Conservation (phyloP, 2,113 vertebrate species). For the Delphinapterus leucas region DNA sequence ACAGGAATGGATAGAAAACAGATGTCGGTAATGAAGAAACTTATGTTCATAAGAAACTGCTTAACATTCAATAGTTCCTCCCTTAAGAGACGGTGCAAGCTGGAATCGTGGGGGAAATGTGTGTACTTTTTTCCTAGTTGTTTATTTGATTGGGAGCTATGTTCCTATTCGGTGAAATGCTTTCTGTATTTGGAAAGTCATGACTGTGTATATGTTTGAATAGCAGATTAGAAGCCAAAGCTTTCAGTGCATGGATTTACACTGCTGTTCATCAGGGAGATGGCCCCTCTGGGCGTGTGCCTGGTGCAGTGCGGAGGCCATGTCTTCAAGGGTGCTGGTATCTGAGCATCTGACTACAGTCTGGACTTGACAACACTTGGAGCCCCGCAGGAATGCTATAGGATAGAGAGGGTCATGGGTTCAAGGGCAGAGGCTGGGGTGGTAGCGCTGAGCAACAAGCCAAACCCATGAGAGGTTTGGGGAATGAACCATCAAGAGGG, state of each 20-base stretch:
- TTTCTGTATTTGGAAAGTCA: neutral
- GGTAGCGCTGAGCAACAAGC: neutral
- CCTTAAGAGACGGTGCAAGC: neutral
- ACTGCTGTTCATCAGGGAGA: neutral
- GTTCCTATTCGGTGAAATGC: neutral
- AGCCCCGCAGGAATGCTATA: neutral
- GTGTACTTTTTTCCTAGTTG: neutral
- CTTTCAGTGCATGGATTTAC: neutral
- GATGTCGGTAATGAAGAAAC: constrained; percentile 43
- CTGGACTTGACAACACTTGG: neutral
- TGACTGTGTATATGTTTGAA: neutral
- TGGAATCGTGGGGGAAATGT: neutral
- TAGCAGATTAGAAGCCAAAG: neutral
- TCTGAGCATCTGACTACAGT: neutral
- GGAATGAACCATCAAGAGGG: neutral
- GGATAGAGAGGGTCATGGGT: neutral
- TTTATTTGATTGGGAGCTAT: constrained; percentile 27
- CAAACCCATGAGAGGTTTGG: neutral
- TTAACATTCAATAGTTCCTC: neutral
- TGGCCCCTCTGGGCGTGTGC: neutral
- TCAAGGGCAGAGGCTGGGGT: neutral
- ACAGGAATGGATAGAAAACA: constrained; percentile 33
- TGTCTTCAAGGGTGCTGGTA: neutral
- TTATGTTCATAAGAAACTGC: constrained; percentile 13
- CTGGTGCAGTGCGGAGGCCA: neutral